Evolutionary conservation across 2,113 vertebrate genomes (phyloP).

Genomic region (Labrus mixtus): DNA sequence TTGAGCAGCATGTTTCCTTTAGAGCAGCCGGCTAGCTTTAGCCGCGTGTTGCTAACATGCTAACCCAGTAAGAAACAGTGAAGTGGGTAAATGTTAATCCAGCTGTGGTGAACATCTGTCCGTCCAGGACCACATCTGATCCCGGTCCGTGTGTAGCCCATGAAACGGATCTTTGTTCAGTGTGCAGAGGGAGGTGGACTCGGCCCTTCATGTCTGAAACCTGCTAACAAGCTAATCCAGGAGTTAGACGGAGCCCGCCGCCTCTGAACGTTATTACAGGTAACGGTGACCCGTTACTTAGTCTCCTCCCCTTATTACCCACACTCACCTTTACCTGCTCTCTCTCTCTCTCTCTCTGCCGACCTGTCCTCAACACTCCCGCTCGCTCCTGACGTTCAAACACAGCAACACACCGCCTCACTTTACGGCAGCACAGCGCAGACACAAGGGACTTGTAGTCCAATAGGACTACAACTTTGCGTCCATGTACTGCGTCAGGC

Average conservation of each 20-base stretch:
- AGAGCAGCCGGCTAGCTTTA: constrained; percentile 29
- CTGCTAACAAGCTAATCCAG: background rate
- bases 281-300: background rate
- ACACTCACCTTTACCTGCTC: background rate
- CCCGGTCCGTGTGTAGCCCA: too few relatives aligned
- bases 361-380: constrained; percentile 60
- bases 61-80: background rate
- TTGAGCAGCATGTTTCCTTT: too few relatives aligned
- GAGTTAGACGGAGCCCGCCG: background rate
- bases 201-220: constrained; percentile 40
- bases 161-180: background rate
- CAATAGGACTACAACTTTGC: constrained; percentile 14
- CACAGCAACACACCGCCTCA: constrained; percentile 18
- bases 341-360: background rate
- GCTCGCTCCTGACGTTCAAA: constrained; percentile 78
- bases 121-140: rapidly evolving
- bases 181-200: background rate
- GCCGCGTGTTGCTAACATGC: constrained; percentile 17
- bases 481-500: too few relatives aligned
- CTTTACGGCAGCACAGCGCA: constrained; percentile 2
- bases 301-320: rapidly evolving
- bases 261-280: background rate
- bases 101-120: background rate
- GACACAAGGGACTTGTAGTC: constrained; percentile 75
- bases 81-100: background rate